Percentiles rank a stretch among this genome's conserved stretches.
These are phyloP conservation scores for Piprites chloris DNA, from an alignment of 2,113 vertebrate species.

Conservation along the genomic window DNA sequence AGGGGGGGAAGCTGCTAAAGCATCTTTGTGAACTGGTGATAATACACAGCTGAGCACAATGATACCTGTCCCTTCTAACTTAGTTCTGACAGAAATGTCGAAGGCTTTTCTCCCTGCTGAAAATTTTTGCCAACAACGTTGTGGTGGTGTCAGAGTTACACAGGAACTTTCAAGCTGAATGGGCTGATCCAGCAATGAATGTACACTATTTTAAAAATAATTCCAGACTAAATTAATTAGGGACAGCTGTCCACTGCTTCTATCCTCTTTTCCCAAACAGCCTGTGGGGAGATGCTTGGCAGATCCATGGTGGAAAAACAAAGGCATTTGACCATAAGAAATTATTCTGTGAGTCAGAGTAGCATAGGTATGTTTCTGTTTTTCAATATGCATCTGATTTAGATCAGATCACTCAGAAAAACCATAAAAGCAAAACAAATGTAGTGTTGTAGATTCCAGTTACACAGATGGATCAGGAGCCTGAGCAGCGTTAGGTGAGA, in stretches of 20 bases:
- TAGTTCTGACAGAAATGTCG: neutral
- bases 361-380: neutral
- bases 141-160: neutral
- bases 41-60: neutral
- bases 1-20: neutral
- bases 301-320: neutral
- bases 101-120: neutral
- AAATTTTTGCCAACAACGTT: neutral
- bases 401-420: neutral
- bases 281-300: neutral
- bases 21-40: neutral
- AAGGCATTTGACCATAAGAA: neutral
- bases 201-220: neutral
- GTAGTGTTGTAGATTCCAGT: neutral
- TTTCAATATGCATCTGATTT: neutral
- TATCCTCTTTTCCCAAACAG: neutral
- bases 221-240: no score
- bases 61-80: neutral
- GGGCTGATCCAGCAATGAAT: neutral
- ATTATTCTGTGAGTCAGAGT: neutral
- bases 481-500: neutral
- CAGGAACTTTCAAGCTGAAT: neutral
- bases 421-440: accelerated
- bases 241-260: neutral
- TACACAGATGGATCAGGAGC: neutral